These are phyloP conservation scores for Chondrosia reniformis DNA, from an alignment of 37 sponge, comb jelly and placozoan genomes.

Conservation along the genomic window DNA sequence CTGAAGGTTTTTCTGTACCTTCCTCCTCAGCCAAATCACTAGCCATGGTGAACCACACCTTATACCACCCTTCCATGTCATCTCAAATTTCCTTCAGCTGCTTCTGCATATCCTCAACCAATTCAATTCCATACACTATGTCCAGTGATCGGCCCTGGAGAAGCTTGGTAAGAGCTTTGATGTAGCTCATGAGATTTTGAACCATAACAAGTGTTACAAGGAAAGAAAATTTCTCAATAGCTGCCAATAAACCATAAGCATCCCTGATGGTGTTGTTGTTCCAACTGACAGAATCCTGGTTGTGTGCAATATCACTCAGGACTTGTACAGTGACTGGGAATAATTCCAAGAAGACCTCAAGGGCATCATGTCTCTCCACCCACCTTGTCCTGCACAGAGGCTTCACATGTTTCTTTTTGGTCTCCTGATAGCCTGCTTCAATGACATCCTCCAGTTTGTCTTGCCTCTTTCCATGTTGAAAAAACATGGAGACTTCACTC, in stretches of 20 bases:
- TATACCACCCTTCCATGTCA: background rate
- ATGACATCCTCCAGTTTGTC: slow-evolving; percentile 33
- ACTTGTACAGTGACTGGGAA: slow-evolving; percentile 24
- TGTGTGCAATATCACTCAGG: slow-evolving; percentile 18
- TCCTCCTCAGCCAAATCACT: background rate
- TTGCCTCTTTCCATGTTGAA: slow-evolving; percentile 43
- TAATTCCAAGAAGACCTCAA: slow-evolving; percentile 28
- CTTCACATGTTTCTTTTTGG: slow-evolving; percentile 24
- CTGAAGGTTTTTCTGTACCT: slow-evolving; percentile 10
- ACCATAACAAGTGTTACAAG: background rate
- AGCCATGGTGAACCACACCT: background rate
- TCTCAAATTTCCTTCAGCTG: slow-evolving; percentile 12
- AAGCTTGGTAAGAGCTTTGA: background rate
- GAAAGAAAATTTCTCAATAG: slow-evolving; percentile 28
- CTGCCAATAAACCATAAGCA: slow-evolving; percentile 33
- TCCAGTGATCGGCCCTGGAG: background rate
- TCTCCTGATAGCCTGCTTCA: slow-evolving; percentile 20
- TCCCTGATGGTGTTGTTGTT: slow-evolving; percentile 22
- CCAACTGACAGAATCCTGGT: slow-evolving; percentile 28
- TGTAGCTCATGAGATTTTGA: background rate
- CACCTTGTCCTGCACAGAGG: slow-evolving; percentile 44
- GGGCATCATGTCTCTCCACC: slow-evolving; percentile 46
- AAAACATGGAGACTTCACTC: slow-evolving; percentile 29
- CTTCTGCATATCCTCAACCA: background rate
- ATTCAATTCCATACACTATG: background rate